Percentiles rank a stretch among this genome's conserved stretches.
Evolutionary conservation across 2,888 invertebrate genomes (phyloP).

Genomic region (Noctua comes): DNA sequence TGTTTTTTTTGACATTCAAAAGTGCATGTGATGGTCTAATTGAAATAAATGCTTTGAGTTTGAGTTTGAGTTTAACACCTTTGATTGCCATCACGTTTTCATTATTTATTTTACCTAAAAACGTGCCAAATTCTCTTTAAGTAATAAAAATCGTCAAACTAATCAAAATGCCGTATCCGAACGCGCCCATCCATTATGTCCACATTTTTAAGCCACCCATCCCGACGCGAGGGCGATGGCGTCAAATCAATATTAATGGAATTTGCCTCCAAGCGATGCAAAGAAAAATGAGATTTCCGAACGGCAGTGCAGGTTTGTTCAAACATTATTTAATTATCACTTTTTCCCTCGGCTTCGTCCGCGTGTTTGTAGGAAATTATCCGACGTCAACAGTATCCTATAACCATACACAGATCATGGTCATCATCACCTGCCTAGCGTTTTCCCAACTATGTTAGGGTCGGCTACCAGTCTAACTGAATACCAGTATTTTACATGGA

Average conservation of each 20-base stretch:
- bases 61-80: no score
- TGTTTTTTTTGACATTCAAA: no score
- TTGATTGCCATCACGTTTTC: not conserved
- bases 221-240: conserved; percentile 3
- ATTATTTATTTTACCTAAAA: not conserved
- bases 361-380: no score
- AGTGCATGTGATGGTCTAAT: no score
- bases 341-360: not conserved
- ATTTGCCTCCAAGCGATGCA: conserved; percentile 36
- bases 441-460: no score
- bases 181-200: conserved; percentile 32
- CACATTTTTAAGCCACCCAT: conserved; percentile 29
- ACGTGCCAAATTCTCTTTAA: not conserved
- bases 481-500: no score
- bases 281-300: conserved; percentile 45
- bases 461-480: no score
- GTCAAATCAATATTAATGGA: conserved; percentile 63
- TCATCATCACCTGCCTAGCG: no score
- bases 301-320: conserved; percentile 16
- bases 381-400: no score
- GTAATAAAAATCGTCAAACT: conserved; percentile 38
- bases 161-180: conserved; percentile 39
- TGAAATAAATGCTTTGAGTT: no score
- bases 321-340: conserved; percentile 19
- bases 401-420: no score